Evolutionary conservation across 2,113 vertebrate genomes (phyloP).

Genomic region (Colistium nudipinnis): DNA sequence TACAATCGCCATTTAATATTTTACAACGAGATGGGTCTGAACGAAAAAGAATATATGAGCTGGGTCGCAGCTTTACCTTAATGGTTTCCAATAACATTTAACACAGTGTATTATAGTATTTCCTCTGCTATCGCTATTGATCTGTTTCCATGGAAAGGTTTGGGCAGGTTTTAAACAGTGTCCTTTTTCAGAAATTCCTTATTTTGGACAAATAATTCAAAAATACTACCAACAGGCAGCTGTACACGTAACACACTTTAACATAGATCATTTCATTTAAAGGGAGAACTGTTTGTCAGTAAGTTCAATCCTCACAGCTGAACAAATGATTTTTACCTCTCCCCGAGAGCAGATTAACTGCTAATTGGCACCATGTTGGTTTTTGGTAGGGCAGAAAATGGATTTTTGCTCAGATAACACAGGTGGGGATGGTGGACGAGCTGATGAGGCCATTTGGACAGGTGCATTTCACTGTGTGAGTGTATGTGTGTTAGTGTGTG

Average conservation of each 20-base stretch:
- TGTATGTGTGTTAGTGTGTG: too few relatives aligned
- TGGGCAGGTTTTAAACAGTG: not conserved
- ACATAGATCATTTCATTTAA: not conserved
- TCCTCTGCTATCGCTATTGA: not conserved
- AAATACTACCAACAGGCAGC: not conserved
- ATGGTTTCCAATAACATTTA: not conserved
- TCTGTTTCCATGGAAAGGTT: not conserved
- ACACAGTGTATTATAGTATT: not conserved
- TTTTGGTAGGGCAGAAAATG: constrained; percentile 43
- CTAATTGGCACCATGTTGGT: constrained; percentile 43
- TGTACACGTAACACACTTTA: not conserved
- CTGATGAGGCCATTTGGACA: constrained; percentile 36
- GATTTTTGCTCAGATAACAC: constrained; percentile 44
- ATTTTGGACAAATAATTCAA: constrained; percentile 6
- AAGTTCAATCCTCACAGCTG: constrained; percentile 24
- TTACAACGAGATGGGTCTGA: not conserved
- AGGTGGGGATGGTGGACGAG: constrained; percentile 10
- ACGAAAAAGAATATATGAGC: not conserved
- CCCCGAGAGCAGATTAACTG: constrained; percentile 32
- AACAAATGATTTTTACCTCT: constrained; percentile 46
- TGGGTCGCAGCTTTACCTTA: not conserved
- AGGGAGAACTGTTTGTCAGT: constrained; percentile 41
- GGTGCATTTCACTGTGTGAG: not conserved
- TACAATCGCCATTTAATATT: not conserved
- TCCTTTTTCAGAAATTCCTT: constrained; percentile 5